These are phyloP conservation scores for Caenorhabditis sp. DNA, from an alignment of 2,888 invertebrate species.

Conservation along the genomic window DNA sequence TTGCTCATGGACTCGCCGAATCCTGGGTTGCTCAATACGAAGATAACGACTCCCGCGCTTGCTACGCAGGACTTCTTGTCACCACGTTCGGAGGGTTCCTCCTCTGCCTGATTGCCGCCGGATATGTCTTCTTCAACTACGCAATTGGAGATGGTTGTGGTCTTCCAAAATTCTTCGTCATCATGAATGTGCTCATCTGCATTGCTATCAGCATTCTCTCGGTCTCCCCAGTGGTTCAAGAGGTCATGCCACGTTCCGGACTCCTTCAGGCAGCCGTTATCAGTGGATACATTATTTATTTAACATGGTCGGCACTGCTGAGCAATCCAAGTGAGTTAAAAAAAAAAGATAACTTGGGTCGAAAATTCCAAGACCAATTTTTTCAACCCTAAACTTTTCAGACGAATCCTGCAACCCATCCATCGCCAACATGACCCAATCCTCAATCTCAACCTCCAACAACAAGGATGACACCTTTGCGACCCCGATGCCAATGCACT, in stretches of 20 bases:
- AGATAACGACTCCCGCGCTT: slow-evolving; percentile 92
- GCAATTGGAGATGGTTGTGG: slow-evolving; percentile 88
- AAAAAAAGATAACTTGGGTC: too few relatives aligned
- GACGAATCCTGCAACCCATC: slow-evolving; percentile 89
- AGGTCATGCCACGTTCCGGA: slow-evolving; percentile 88
- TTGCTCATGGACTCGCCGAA: slow-evolving; percentile 97
- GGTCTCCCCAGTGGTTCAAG: slow-evolving; percentile 94
- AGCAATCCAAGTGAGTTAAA: slow-evolving; percentile 88
- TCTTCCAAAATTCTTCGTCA: slow-evolving; percentile 97
- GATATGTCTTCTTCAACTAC: slow-evolving; percentile 92
- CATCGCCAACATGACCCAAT: slow-evolving; percentile 48
- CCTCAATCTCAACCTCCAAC: slow-evolving; percentile 7
- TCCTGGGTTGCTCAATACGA: slow-evolving; percentile 94
- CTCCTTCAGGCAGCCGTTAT: slow-evolving; percentile 91
- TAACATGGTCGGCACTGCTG: slow-evolving; percentile 98
- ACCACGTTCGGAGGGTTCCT: slow-evolving; percentile 91
- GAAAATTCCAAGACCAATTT: too few relatives aligned
- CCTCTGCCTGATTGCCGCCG: slow-evolving; percentile 89
- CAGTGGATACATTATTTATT: slow-evolving; percentile 93
- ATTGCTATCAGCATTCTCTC: slow-evolving; percentile 91
- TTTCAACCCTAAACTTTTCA: slow-evolving; percentile 82
- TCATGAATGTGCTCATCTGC: slow-evolving; percentile 94
- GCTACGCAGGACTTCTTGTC: slow-evolving; percentile 90
- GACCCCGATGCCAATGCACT: slow-evolving; percentile 87
- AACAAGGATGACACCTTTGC: slow-evolving; percentile 69